phyloP scores from a whole-genome alignment of 2,888 invertebrate species.

The Eilema caniola region DNA sequence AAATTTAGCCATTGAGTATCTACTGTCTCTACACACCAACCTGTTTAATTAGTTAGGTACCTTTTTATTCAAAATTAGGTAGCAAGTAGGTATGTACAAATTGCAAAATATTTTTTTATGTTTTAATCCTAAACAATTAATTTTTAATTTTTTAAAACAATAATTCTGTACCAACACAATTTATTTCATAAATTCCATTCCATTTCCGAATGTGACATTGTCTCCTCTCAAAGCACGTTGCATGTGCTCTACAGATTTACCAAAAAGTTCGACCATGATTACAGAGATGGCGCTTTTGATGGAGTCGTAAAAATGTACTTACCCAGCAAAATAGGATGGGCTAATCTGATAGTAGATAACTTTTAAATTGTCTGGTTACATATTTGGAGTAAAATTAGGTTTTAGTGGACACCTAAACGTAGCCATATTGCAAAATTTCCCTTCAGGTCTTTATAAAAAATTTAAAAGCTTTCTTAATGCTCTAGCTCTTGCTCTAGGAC shows the following conservation, averaged over 20 bases:
- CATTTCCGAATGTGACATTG: neutral
- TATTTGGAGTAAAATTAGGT: neutral
- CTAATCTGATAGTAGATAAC: conserved; percentile 21
- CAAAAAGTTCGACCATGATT: conserved; percentile 51
- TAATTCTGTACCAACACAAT: neutral
- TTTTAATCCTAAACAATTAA: neutral
- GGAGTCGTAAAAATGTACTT: conserved; percentile 31
- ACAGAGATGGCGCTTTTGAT: conserved; percentile 62
- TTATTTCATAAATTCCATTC: neutral
- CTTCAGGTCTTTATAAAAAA: neutral
- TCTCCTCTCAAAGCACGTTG: neutral
- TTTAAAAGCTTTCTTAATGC: neutral
- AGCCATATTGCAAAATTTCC: neutral
- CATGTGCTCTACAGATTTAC: conserved; percentile 18
- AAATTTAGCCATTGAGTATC: no score
- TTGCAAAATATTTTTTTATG: neutral
- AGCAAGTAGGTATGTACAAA: neutral
- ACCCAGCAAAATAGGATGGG: conserved; percentile 18
- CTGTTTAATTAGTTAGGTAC: no score
- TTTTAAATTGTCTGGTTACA: conserved; percentile 24
- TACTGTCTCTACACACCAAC: no score
- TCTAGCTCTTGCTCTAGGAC: neutral
- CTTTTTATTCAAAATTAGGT: neutral
- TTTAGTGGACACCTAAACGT: neutral
- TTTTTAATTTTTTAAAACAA: neutral